A percentile compares a stretch with the other conserved stretches of the same genome.
phyloP scores from a whole-genome alignment of 1,140 invertebrate genomes.

The Anastrepha obliqua region DNA sequence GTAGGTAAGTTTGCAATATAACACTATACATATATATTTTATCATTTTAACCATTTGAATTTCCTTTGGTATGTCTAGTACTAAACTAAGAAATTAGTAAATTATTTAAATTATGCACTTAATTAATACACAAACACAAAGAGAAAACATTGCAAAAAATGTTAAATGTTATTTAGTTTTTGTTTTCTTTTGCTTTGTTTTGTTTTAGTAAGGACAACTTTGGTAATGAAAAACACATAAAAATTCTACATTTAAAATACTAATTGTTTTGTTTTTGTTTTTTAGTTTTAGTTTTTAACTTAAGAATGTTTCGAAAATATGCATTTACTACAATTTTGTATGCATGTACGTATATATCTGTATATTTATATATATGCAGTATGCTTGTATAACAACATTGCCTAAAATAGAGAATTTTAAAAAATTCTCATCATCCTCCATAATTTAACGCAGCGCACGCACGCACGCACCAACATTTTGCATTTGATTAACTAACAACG shows the following conservation, averaged over 20 bases:
- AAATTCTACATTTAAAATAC: conserved; percentile 28
- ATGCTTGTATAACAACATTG: neutral
- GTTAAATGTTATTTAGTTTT: conserved; percentile 30
- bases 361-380: neutral
- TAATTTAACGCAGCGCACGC: too few relatives aligned
- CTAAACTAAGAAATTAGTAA: conserved; percentile 61
- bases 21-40: conserved; percentile 37
- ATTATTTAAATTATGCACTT: conserved; percentile 23
- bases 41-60: conserved; percentile 62
- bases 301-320: conserved; percentile 49
- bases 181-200: conserved; percentile 45
- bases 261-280: neutral
- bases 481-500: neutral
- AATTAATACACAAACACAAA: conserved; percentile 6
- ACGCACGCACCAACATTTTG: neutral
- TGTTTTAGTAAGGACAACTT: conserved; percentile 72
- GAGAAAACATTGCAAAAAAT: conserved; percentile 38
- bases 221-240: conserved; percentile 64
- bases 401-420: neutral
- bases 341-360: neutral
- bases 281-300: conserved; percentile 23
- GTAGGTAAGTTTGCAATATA: conserved; percentile 30
- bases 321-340: neutral
- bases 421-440: neutral
- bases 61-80: conserved; percentile 74